Evolutionary conservation across 2,888 invertebrate species (phyloP), one percentile per base, ranked within the genome.

Genomic region (Cartodere bifasciata): DNA sequence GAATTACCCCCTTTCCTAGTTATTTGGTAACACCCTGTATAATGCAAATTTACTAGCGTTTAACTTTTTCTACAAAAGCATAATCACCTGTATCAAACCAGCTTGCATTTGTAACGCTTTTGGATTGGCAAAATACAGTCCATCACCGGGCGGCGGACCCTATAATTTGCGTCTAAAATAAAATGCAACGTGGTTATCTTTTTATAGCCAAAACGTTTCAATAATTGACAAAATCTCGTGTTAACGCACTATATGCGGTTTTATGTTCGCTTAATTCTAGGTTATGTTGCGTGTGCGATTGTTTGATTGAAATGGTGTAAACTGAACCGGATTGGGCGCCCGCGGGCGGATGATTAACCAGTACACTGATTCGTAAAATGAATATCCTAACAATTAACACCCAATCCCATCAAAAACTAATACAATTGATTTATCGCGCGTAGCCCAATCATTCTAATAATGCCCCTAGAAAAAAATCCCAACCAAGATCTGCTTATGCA

Each of bases 301-400:
- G 41, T 47, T 44, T 48, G 47, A 48, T 50, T 45, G 47, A 45
- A 48, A 48, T 37, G 43, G 43, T 33, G 46, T 42, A 48, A 49
- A 48, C 44, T 44, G 46, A 49, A 47, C 41, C 42, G 40, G 43
- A 48, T 49, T 44, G 44, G 36, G 39, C 41, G 34, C 46, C 54
- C 55, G 39, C 42, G 44, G 51, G 53, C 53, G 40, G 46, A 47
- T 49, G 48, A 56, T 56, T 55, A 55, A 53, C 49, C 44, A 40
- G 50, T 43, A 55, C 55, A 49, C 44, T 51, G 56, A 53, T 55
- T 55, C 56, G 58, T 56, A 55, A 56, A 58, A 58, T 58, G 53
- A 53, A 52, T 49, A 56, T 52, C 53, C 46, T 21, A 33, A 48
- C 48, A 51, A 53, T 54, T 52, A 53, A 48, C 49, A 35, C 29